Percentiles rank a stretch among this genome's conserved stretches.
These are phyloP conservation scores for Strix aluco DNA, from an alignment of 2,113 vertebrate genomes.

Conservation along the genomic window DNA sequence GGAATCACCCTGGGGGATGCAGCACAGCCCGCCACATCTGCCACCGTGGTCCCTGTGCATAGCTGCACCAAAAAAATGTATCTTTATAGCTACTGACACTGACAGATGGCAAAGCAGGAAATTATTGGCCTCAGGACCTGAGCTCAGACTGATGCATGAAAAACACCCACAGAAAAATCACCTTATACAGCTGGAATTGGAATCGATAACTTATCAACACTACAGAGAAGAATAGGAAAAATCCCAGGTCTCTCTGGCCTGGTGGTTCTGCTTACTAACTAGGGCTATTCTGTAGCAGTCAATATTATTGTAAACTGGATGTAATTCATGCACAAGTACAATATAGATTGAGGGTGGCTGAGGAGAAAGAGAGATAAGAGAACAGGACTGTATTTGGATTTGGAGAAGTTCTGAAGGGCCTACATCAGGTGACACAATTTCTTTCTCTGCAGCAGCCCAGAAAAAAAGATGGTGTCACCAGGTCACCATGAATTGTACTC, in stretches of 20 bases:
- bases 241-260: background rate
- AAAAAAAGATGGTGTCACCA: background rate
- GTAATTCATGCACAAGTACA: background rate
- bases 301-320: background rate
- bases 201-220: background rate
- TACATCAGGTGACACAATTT: background rate
- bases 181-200: background rate
- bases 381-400: background rate
- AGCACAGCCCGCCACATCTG: background rate
- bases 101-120: background rate
- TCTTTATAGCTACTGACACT: background rate
- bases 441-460: background rate
- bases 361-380: background rate
- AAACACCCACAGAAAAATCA: conserved; percentile 14
- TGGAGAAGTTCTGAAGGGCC: background rate
- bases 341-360: background rate
- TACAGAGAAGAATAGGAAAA: background rate
- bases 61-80: background rate
- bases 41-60: background rate
- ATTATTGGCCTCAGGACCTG: background rate
- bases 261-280: conserved; percentile 1
- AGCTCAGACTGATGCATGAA: background rate
- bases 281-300: background rate
- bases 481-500: background rate
- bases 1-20: background rate